Conservation (phyloP, 2,113 vertebrate species). For the Sminthopsis crassicaudata region DNA sequence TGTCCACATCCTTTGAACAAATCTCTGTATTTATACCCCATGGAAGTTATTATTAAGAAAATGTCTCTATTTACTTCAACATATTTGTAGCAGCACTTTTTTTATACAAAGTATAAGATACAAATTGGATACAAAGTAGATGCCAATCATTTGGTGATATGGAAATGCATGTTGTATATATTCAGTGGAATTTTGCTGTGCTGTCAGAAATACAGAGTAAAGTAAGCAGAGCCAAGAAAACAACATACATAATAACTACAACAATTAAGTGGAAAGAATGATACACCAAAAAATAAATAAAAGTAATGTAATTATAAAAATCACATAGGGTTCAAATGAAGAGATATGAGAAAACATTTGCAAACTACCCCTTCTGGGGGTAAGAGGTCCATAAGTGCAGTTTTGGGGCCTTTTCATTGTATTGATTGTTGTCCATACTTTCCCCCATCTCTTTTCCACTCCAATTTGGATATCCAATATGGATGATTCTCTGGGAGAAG, state of each 20-base stretch:
- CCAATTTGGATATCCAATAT: no score
- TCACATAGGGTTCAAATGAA: background rate
- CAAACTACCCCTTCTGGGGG: background rate
- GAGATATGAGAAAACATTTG: background rate
- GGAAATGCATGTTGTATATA: background rate
- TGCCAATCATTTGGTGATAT: background rate
- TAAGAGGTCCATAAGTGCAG: background rate
- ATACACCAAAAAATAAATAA: background rate
- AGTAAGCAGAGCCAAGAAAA: background rate
- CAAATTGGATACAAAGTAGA: background rate
- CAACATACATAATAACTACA: background rate
- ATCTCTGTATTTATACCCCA: background rate
- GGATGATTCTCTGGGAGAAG: background rate
- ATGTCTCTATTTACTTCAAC: background rate
- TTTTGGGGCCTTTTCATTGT: background rate
- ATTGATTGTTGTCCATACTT: background rate
- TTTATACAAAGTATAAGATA: no score
- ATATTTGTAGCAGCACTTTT: background rate
- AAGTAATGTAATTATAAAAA: background rate
- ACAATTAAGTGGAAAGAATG: background rate
- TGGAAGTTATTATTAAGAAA: background rate
- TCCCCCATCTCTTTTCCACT: background rate
- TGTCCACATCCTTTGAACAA: background rate
- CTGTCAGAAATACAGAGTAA: background rate
- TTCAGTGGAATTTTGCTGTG: background rate